Conservation (phyloP, 2,113 vertebrate species). For the Uria aalge region DNA sequence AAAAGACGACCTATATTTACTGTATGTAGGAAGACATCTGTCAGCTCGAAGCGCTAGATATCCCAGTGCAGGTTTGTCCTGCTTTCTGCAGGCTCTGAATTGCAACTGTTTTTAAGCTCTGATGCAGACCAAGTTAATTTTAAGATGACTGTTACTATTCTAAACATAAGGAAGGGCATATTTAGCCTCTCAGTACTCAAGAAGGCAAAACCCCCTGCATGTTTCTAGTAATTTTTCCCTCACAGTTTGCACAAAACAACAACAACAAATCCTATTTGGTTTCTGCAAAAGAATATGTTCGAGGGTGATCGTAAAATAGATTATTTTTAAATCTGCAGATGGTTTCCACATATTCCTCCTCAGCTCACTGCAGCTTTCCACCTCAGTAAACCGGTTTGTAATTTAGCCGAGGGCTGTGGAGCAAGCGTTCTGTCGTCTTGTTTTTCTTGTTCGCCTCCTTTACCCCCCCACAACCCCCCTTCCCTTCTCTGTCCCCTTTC, state of each 20-base stretch:
- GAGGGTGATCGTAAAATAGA: constrained; percentile 58
- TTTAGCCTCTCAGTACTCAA: constrained; percentile 66
- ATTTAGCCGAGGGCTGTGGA: constrained; percentile 56
- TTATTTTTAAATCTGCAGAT: constrained; percentile 72
- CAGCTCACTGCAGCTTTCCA: constrained; percentile 58
- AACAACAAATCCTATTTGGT: constrained; percentile 50
- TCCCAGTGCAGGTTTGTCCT: constrained; percentile 48
- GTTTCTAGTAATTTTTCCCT: constrained; percentile 67
- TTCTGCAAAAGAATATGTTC: constrained; percentile 47
- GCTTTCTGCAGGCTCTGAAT: constrained; percentile 49
- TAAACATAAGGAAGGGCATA: constrained; percentile 71
- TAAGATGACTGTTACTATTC: constrained; percentile 68
- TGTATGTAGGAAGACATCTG: constrained; percentile 64
- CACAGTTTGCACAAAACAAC: constrained; percentile 46
- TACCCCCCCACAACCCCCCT: not conserved
- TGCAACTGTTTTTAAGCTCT: constrained; percentile 56
- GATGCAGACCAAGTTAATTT: constrained; percentile 63
- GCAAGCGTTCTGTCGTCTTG: constrained; percentile 53
- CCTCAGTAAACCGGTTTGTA: constrained; percentile 58
- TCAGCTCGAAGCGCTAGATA: constrained; percentile 38
- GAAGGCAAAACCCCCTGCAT: constrained; percentile 60
- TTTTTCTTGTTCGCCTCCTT: constrained; percentile 27
- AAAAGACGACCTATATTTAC: constrained; percentile 65
- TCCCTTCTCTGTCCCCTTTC: not conserved
- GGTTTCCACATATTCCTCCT: constrained; percentile 55